phyloP scores from a whole-genome alignment of 2,797 vertebrate genomes.

The Fratercula arctica region DNA sequence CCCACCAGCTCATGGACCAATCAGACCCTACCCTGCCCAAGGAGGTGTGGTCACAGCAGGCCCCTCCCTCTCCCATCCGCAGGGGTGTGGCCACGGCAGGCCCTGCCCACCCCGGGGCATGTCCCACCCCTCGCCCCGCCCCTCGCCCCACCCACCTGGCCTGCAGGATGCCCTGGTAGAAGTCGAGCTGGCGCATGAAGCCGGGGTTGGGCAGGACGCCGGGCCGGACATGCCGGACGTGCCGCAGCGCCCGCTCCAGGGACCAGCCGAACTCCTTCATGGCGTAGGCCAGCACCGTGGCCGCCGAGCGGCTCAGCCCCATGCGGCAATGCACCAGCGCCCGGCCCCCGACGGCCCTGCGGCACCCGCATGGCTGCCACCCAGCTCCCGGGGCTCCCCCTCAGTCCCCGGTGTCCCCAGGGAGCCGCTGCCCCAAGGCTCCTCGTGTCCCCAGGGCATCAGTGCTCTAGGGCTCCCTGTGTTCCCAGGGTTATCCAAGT shows the following conservation, averaged over 20 bases:
- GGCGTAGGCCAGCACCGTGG: slow-evolving; percentile 91
- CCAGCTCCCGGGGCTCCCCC: fast-evolving
- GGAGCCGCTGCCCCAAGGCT: too few relatives aligned
- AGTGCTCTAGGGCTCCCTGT: not conserved
- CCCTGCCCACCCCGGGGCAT: not conserved
- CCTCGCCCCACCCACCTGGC: slow-evolving; percentile 81
- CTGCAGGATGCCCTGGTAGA: slow-evolving; percentile 91
- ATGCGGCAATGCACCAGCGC: slow-evolving; percentile 96
- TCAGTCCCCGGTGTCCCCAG: fast-evolving
- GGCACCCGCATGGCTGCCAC: not conserved
- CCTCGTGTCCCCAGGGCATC: too few relatives aligned
- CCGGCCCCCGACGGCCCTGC: slow-evolving; percentile 82
- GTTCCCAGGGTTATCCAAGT: too few relatives aligned
- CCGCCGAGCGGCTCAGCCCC: slow-evolving; percentile 94
- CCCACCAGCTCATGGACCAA: too few relatives aligned
- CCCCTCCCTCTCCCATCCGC: not conserved
- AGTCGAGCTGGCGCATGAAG: slow-evolving; percentile 93
- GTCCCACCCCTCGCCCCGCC: not conserved
- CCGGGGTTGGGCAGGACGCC: slow-evolving; percentile 89
- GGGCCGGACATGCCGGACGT: slow-evolving; percentile 84
- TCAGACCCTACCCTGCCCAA: too few relatives aligned
- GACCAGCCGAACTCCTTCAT: slow-evolving; percentile 93
- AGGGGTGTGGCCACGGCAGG: fast-evolving
- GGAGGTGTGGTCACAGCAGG: not conserved
- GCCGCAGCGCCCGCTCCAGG: slow-evolving; percentile 82